Conservation (phyloP, 2,113 vertebrate genomes). For the Mesembrinibis cayennensis region DNA sequence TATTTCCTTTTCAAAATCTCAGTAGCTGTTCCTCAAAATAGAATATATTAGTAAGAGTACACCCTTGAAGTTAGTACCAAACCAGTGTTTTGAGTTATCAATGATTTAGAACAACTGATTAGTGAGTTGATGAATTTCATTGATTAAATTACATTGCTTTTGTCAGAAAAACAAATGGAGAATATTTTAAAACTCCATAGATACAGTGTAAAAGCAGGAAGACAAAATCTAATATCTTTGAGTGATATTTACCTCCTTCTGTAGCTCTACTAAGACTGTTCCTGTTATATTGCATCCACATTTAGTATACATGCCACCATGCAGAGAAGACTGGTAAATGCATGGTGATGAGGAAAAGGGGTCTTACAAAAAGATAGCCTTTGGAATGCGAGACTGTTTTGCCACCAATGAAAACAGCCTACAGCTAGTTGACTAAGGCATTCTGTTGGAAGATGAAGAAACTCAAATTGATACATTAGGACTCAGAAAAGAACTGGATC, state of each 20-base stretch:
- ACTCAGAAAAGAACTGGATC: neutral
- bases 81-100: neutral
- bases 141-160: neutral
- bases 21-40: neutral
- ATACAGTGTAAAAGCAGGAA: neutral
- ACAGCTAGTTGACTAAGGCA: rapidly evolving
- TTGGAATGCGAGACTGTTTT: neutral
- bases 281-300: rapidly evolving
- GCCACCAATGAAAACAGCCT: neutral
- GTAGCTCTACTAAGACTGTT: neutral
- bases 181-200: neutral
- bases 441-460: neutral
- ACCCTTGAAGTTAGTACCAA: neutral
- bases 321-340: neutral
- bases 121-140: neutral
- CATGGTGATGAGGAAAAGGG: rapidly evolving
- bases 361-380: neutral
- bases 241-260: neutral
- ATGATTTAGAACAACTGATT: neutral
- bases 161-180: neutral
- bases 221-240: neutral
- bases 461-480: rapidly evolving
- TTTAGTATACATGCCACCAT: rapidly evolving
- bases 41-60: neutral
- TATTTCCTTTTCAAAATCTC: neutral